Evolutionary conservation across 2,113 vertebrate genomes (phyloP).

Genomic region (Orthochromis malagaraziensis): DNA sequence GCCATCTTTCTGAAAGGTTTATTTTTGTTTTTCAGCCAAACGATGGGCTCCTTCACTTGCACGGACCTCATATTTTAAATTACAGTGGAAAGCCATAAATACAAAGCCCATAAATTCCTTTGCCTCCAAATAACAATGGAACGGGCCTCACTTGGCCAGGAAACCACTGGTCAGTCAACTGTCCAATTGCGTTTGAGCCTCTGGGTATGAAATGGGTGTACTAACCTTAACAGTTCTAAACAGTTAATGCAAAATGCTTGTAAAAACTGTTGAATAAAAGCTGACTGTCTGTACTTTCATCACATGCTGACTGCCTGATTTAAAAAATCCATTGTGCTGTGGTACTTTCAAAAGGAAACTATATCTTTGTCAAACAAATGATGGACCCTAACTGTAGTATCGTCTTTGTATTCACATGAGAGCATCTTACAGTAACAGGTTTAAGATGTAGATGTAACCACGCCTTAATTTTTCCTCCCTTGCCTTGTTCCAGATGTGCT

Average conservation of each 20-base stretch:
- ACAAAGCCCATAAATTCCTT: neutral
- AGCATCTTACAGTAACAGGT: conserved; percentile 9
- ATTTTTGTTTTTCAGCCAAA: neutral
- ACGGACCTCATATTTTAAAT: neutral
- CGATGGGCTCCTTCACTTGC: neutral
- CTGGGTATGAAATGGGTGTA: neutral
- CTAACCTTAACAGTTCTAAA: neutral
- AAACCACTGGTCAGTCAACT: neutral
- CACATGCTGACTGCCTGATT: neutral
- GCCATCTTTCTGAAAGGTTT: neutral
- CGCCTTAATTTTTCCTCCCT: conserved; percentile 1
- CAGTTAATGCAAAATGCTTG: neutral
- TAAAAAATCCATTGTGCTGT: neutral
- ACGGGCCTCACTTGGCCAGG: neutral
- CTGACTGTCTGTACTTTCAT: neutral
- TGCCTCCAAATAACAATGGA: neutral
- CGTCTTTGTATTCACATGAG: neutral
- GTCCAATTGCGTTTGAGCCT: neutral
- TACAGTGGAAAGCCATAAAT: neutral
- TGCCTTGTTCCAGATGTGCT: conserved; percentile 57
- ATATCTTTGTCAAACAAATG: neutral
- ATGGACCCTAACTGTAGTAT: neutral
- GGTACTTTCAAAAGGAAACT: neutral
- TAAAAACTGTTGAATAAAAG: neutral
- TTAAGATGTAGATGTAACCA: conserved; percentile 5